Percentiles rank a stretch among this genome's conserved stretches.
phyloP scores from a whole-genome alignment of 2,797 vertebrate species.

The Chromis chromis region DNA sequence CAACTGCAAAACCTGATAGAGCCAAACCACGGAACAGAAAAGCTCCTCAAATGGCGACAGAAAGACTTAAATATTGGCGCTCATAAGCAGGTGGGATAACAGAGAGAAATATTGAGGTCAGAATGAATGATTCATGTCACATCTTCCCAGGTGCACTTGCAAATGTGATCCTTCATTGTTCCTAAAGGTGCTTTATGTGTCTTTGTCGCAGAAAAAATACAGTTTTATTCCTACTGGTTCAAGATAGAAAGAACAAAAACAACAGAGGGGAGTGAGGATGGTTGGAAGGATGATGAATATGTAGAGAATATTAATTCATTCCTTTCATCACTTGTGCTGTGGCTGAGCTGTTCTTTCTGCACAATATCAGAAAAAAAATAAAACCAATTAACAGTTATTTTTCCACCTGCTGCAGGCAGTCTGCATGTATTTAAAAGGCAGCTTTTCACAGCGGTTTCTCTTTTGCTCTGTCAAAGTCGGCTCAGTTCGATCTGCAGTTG shows the following conservation, averaged over 20 bases:
- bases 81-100: neutral
- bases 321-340: neutral
- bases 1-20: too few relatives aligned
- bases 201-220: neutral
- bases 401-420: neutral
- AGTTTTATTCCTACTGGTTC: neutral
- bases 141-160: neutral
- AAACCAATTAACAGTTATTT: neutral
- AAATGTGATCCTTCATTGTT: neutral
- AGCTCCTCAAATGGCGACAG: too few relatives aligned
- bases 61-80: neutral
- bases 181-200: neutral
- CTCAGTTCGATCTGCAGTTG: slow-evolving; percentile 7
- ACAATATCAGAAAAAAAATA: neutral
- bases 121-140: slow-evolving; percentile 2
- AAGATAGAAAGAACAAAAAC: neutral
- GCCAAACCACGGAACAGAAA: neutral
- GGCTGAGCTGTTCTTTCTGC: neutral
- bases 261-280: neutral
- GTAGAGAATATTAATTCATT: neutral
- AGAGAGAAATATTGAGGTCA: neutral
- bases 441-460: slow-evolving; percentile 3
- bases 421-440: slow-evolving; percentile 6
- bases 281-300: neutral
- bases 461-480: slow-evolving; percentile 17